Conservation (phyloP, 2,888 invertebrate genomes). For the Drosophila buzzatii region DNA sequence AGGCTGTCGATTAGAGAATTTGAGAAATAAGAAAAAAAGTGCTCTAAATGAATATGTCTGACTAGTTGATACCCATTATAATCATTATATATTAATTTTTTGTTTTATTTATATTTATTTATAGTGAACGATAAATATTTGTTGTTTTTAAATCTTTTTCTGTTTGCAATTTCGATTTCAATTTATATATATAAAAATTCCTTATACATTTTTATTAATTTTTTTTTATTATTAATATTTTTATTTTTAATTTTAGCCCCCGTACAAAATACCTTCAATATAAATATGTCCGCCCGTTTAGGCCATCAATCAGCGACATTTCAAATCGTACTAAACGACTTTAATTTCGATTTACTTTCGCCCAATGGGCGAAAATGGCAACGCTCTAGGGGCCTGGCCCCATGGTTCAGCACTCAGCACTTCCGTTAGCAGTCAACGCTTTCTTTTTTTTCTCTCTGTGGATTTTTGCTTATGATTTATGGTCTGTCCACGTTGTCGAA, state of each 20-base stretch:
- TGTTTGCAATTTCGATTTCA: too few relatives aligned
- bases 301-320: background rate
- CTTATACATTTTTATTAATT: too few relatives aligned
- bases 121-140: too few relatives aligned
- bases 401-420: slow-evolving; percentile 46
- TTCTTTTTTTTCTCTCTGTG: slow-evolving; percentile 50
- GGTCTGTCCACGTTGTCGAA: slow-evolving; percentile 64
- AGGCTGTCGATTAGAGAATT: background rate
- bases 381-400: slow-evolving; percentile 33
- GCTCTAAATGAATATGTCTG: background rate
- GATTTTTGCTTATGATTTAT: slow-evolving; percentile 60
- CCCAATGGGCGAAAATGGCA: slow-evolving; percentile 46
- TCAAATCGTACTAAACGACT: background rate
- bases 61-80: background rate
- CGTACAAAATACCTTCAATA: background rate
- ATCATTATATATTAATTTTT: too few relatives aligned
- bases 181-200: too few relatives aligned
- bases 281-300: background rate
- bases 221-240: too few relatives aligned
- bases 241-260: background rate
- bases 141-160: too few relatives aligned
- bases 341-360: slow-evolving; percentile 58
- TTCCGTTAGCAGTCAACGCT: slow-evolving; percentile 71
- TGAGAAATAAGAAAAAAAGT: too few relatives aligned
- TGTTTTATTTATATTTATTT: too few relatives aligned